Base-by-base conservation (phyloP, 64 coral and sea anemone species). In the Porites lutea region DNA sequence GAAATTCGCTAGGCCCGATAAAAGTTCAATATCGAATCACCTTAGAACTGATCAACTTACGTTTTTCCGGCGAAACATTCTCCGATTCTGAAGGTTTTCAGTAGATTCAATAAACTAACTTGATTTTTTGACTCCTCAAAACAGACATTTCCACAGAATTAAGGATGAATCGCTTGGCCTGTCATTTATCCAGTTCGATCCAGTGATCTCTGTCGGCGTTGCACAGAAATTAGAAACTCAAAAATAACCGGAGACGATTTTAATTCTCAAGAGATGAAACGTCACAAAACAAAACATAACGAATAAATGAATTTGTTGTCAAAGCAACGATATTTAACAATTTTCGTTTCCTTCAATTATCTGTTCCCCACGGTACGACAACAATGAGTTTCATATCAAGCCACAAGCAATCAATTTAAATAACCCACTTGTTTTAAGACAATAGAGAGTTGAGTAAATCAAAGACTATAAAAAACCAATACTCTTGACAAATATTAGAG, bases 251-350 rank as follows among this genome's bases (percentile, higher is more conserved):
- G 20, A 68, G 20, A 14, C 5, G 65, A 18, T 68, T 68, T 68
- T 3, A 23, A 21, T 21, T 68, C 19, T 23, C 43, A 84, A 13
- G 44, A 65, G 78, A 60, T 6, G 57, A 67, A 51, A 46, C 12
- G 44, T 51, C 60, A 83, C 75, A 68, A 67, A 84, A 20, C 46
- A 84, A 19, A 76, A 68, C 61, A 84, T 43, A 13, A 20, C 52
- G 20, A 69, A 84, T 10, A 69, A 3, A 11, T 84, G 8, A 2
- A 84, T 47, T 84, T 84, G 81, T 84, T 69, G 81, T 63, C 81
- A 68, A 84, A 84, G 81, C 81, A 84, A 84, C 81, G 4, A 69
- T 18, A 52, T n/a, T 51, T 69, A 13, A 22, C 59, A 65, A 60
- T 64, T 46, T 65, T 68, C 5, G 3, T 83, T 65, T 15, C 45